These are phyloP conservation scores for Notothenia rossii DNA, from an alignment of 2,113 vertebrate genomes.

Conservation along the genomic window DNA sequence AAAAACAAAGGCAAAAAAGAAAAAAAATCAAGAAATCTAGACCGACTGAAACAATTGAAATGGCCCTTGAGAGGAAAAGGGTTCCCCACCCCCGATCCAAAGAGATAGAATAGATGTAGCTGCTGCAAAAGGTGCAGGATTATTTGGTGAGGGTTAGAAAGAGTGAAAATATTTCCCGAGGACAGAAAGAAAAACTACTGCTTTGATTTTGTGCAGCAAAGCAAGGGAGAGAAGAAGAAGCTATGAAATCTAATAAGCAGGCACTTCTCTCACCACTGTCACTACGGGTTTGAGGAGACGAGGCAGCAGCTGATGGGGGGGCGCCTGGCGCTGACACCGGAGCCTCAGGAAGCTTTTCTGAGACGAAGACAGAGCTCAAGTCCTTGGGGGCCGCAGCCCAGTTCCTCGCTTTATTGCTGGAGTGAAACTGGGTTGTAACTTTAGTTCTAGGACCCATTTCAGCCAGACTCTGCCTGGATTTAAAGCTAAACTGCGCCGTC, in stretches of 20 bases:
- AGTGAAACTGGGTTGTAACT: conserved; percentile 84
- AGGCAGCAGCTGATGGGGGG: conserved; percentile 77
- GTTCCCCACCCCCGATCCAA: not conserved
- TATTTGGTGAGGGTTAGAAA: conserved; percentile 38
- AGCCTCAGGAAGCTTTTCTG: conserved; percentile 76
- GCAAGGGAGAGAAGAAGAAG: conserved; percentile 48
- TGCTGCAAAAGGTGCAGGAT: conserved; percentile 1
- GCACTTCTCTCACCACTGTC: conserved; percentile 91
- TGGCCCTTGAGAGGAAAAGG: no score
- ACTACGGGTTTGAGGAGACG: conserved; percentile 80
- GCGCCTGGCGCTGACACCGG: conserved; percentile 62
- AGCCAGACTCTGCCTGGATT: conserved; percentile 80
- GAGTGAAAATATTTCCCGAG: conserved; percentile 36
- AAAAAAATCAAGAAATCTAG: no score
- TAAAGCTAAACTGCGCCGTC: conserved; percentile 89
- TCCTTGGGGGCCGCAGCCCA: conserved; percentile 84
- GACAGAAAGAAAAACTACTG: conserved; percentile 32
- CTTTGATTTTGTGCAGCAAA: conserved; percentile 41
- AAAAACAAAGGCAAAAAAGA: no score
- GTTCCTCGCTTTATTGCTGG: conserved; percentile 85
- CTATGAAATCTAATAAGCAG: conserved; percentile 55
- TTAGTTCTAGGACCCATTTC: conserved; percentile 79
- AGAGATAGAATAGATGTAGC: conserved; percentile 26
- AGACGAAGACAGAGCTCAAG: conserved; percentile 83
- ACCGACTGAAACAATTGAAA: no score